phyloP scores from a whole-genome alignment of 1,140 invertebrate genomes.

The Scaptodrosophila lebanonensis region DNA sequence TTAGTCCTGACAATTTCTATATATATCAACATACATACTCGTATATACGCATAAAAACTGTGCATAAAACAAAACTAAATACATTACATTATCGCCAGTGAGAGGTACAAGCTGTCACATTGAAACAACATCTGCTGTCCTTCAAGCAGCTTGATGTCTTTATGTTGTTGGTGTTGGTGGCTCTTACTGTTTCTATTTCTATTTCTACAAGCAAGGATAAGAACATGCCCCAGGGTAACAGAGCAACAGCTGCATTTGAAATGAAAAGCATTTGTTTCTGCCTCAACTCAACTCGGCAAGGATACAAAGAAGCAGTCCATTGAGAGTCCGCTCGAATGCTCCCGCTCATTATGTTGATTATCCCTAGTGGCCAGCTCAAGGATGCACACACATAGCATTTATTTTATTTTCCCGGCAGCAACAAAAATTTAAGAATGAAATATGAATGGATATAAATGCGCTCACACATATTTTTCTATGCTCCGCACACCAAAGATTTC shows the following conservation, averaged over 20 bases:
- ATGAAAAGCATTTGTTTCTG: conserved; percentile 75
- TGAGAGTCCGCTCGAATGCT: conserved; percentile 61
- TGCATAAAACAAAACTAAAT: conserved; percentile 51
- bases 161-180: conserved; percentile 3
- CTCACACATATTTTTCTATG: conserved; percentile 34
- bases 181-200: no score
- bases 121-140: conserved; percentile 60
- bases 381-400: no score
- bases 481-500: conserved; percentile 38
- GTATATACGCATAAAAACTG: conserved; percentile 3
- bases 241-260: conserved; percentile 73
- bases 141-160: conserved; percentile 43
- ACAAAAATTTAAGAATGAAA: conserved; percentile 43
- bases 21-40: no score
- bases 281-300: conserved; percentile 65
- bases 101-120: conserved; percentile 52
- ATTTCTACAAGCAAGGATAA: conserved; percentile 37
- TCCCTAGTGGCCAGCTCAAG: conserved; percentile 52
- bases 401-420: conserved; percentile 19
- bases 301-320: conserved; percentile 36
- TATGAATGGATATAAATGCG: conserved; percentile 74
- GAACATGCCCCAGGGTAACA: conserved; percentile 55
- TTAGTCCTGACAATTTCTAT: no score
- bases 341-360: conserved; percentile 74
- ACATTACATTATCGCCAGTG: conserved; percentile 66